A percentile compares a stretch with the other conserved stretches of the same genome.
These are phyloP conservation scores for Allygus modestus DNA, from an alignment of 2,888 invertebrate genomes.

Conservation along the genomic window DNA sequence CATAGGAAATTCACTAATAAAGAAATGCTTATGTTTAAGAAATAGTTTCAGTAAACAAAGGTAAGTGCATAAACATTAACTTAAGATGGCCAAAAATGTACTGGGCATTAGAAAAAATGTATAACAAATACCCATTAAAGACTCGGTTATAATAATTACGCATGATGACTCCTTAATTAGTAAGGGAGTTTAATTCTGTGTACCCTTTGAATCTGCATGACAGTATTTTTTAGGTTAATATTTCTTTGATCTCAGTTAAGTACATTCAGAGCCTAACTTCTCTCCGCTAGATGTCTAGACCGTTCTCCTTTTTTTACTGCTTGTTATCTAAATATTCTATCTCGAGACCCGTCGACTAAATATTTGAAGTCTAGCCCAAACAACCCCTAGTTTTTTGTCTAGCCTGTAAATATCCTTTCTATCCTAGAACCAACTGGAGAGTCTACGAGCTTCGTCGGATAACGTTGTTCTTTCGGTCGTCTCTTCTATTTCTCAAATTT, in stretches of 20 bases:
- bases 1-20: too few relatives aligned
- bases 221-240: too few relatives aligned
- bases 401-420: slow-evolving; percentile 9
- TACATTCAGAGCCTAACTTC: not conserved
- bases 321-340: slow-evolving; percentile 47
- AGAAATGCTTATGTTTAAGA: too few relatives aligned
- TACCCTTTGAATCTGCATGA: too few relatives aligned
- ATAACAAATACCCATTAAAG: too few relatives aligned
- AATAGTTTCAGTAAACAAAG: too few relatives aligned
- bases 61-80: too few relatives aligned
- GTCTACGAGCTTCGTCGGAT: not conserved
- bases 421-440: not conserved
- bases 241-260: not conserved
- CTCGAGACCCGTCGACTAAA: slow-evolving; percentile 31
- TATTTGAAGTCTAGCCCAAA: slow-evolving; percentile 47
- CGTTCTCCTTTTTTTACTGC: slow-evolving; percentile 42
- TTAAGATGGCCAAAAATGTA: too few relatives aligned
- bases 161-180: too few relatives aligned
- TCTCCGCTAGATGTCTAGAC: slow-evolving; percentile 14
- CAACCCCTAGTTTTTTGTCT: slow-evolving; percentile 43
- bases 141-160: too few relatives aligned
- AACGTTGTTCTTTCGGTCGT: not conserved
- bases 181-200: too few relatives aligned
- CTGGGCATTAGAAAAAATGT: too few relatives aligned
- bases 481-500: not conserved